Base-by-base conservation (phyloP, 2,888 invertebrate genomes). In the Glaucopsyche alexis region DNA sequence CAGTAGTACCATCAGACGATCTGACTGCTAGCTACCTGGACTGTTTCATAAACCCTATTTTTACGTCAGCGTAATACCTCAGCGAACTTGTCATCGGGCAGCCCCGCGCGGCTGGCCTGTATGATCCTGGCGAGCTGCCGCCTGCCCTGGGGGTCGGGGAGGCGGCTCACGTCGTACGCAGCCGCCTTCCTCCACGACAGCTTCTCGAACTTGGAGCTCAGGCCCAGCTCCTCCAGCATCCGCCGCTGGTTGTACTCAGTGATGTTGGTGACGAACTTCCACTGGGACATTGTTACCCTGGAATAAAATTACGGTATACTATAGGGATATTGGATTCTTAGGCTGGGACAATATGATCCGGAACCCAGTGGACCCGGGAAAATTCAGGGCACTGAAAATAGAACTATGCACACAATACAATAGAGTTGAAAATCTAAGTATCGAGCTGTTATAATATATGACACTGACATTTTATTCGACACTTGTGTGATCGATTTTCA, bases 261-360 rank as follows among this genome's bases (percentile, higher is more conserved):
- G 77, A 96, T 95, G 84, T 96, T 96, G 7, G 96, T 96, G 8
- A 95, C 95, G 82, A 95, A 96, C 73, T 94, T 94, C 96, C 96
- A 96, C 81, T 96, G 96, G 0, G 96, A 94, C 77, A 94, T 94
- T 71, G 94, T 95, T 2, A 96, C 95, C 76, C 94, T 93, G 84
- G 5, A 60, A 70, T 50, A 2, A 7, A 5, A 14, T 38, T 13
- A 45, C 14, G 38, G 45, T 19, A 55, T 29, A 29, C 4, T 29
- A 29, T 29, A 29, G 29, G 29, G 1, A n/a, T n/a, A n/a, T n/a
- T n/a, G n/a, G n/a, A 29, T 1, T 29, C 29, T 29, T 29, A 1
- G 29, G 29, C 29, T 29, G 29, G 29, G 29, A 29, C 29, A 4
- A 29, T 29, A 29, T 29, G 29, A 29, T 29, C 29, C 29, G 29